A percentile compares a stretch with the other conserved stretches of the same genome.
Conservation (phyloP, 2,888 invertebrate genomes). For the Galerucella nymphaeae region DNA sequence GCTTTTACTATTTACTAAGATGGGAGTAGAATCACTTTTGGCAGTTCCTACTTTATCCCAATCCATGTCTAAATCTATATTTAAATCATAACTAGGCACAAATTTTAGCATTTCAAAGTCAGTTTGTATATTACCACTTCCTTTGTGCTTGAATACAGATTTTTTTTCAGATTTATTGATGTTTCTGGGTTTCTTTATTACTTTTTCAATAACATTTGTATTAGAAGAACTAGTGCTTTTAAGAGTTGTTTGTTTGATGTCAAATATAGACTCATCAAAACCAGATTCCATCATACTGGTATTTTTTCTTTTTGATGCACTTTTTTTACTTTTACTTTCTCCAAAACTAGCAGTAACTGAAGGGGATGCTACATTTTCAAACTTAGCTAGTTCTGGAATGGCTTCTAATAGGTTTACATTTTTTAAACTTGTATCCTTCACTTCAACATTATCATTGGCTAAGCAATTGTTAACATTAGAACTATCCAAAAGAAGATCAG, state of each 20-base stretch:
- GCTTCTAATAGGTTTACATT: not conserved
- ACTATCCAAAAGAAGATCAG: not conserved
- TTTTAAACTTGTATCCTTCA: not conserved
- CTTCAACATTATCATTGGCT: not conserved
- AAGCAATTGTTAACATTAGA: not conserved
- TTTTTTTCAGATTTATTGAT: constrained; percentile 6
- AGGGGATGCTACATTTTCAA: not conserved
- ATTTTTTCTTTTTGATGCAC: constrained; percentile 43
- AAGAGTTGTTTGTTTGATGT: not conserved
- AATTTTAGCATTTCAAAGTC: constrained; percentile 51
- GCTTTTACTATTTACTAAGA: not conserved
- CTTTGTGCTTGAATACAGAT: not conserved
- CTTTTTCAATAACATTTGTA: not conserved
- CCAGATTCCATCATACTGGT: constrained; percentile 13
- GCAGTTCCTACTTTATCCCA: constrained; percentile 24
- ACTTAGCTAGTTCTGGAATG: not conserved
- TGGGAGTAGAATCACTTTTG: not conserved
- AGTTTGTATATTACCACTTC: constrained; percentile 34
- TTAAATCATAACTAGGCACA: constrained; percentile 53
- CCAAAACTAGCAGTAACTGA: not conserved
- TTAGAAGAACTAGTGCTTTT: not conserved
- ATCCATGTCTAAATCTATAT: constrained; percentile 61
- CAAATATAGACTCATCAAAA: constrained; percentile 9
- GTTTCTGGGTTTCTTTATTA: not conserved
- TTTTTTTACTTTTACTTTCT: constrained; percentile 21